phyloP scores from a whole-genome alignment of 1,140 invertebrate genomes.

The Cyclargus thomasi region DNA sequence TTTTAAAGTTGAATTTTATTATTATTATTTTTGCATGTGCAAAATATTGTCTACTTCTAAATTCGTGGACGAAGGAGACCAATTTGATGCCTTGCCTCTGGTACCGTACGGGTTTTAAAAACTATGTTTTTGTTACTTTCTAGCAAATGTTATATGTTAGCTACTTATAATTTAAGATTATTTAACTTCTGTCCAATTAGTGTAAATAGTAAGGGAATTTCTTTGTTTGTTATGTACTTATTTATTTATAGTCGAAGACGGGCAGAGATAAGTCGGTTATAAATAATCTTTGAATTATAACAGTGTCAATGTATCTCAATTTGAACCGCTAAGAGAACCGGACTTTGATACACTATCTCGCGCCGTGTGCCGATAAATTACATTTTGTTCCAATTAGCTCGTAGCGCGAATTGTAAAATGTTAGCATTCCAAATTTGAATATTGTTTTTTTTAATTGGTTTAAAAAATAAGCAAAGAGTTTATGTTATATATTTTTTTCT shows the following conservation, averaged over 20 bases:
- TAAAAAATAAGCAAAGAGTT: background rate
- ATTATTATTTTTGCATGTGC: too few relatives aligned
- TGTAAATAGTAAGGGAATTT: background rate
- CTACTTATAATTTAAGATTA: background rate
- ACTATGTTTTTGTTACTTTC: background rate
- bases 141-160: background rate
- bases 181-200: background rate
- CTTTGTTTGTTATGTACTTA: conserved; percentile 12
- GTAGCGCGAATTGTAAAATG: background rate
- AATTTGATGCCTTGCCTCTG: background rate
- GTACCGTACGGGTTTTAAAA: background rate
- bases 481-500: background rate
- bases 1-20: too few relatives aligned
- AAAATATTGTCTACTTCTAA: too few relatives aligned
- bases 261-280: conserved; percentile 6
- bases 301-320: conserved; percentile 9
- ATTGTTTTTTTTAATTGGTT: background rate
- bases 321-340: background rate
- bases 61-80: background rate
- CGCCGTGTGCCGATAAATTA: conserved; percentile 7
- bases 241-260: conserved; percentile 13
- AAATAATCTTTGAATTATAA: conserved; percentile 9
- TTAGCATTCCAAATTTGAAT: background rate
- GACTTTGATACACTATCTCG: conserved; percentile 13
- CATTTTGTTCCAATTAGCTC: conserved; percentile 8